Evolutionary conservation across 2,888 invertebrate species (phyloP), one percentile per base, ranked within the genome.

Genomic region (Ceramica pisi): DNA sequence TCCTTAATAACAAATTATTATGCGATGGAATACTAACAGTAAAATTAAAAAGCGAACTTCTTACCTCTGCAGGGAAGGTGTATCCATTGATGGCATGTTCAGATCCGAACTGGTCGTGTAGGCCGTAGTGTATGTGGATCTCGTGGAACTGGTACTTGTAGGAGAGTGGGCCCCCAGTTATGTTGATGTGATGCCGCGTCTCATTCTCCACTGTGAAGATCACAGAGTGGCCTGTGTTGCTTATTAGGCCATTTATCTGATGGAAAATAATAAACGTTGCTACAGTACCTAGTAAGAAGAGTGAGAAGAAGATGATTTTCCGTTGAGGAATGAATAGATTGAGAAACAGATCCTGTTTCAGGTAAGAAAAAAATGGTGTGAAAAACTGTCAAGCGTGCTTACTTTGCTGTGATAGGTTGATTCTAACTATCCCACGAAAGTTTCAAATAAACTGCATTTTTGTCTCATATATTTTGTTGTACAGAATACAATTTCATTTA

Each of bases 21-120:
- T 55, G 6, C 10, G 6, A n/a, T n/a, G 31, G 19, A 35, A 56
- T 31, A 31, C 31, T 31, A 31, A 12, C 31, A 10, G n/a, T n/a
- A 12, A n/a, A 35, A n/a, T 12, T n/a, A 35, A 41, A 57, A 19
- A 6, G 9, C n/a, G 6, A 35, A 23, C n/a, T 41, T 92, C 97
- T 97, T 95, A 99, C 99, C 98, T 99, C 99, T 67, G 99, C 99
- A 12, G 99, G 99, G 94, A 99, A 99, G 68, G 98, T 97, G 90
- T 99, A 98, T 82, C 99, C 99, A 90, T 99, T 99, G 90, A 99
- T 98, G 71, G 98, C 98, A 94, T 99, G 99, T 92, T 99, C 99
- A 19, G 99, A 99, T 35, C 99, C 99, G 87, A 97, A 97, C 90
- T 98, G 98, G 94, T 99, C 99, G 90, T 98, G 97, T 71, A 98